Evolutionary conservation across 2,888 invertebrate species (phyloP).

Genomic region (Cantharis flavilabris): DNA sequence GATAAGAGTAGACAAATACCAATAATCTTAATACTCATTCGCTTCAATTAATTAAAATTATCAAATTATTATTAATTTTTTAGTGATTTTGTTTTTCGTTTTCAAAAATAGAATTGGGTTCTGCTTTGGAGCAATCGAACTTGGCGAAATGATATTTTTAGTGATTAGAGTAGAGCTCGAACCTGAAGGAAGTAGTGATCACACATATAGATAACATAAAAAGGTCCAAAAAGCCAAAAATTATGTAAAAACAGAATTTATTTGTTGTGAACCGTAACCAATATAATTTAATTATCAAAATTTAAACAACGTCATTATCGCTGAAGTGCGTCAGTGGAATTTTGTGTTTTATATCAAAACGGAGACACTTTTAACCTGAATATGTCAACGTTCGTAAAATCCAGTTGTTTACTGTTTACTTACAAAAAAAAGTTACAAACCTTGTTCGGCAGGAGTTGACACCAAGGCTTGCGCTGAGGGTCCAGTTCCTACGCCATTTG

Average conservation of each 20-base stretch:
- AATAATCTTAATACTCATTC: neutral
- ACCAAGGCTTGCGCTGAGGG: slow-evolving; percentile 69
- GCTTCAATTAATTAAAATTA: neutral
- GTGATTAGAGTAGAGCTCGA: too few species aligned
- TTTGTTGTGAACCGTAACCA: neutral
- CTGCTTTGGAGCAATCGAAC: neutral
- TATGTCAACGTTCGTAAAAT: too few species aligned
- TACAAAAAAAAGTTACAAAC: slow-evolving; percentile 53
- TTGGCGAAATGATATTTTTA: too few species aligned
- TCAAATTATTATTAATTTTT: neutral
- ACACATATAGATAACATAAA: too few species aligned
- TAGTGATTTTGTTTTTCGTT: neutral
- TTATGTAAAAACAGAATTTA: neutral
- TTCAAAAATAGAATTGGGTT: neutral
- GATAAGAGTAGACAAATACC: neutral
- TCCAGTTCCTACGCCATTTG: slow-evolving; percentile 80
- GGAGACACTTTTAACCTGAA: neutral
- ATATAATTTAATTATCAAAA: neutral
- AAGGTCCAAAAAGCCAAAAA: neutral
- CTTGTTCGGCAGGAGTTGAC: slow-evolving; percentile 69
- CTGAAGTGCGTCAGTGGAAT: neutral
- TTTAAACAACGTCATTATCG: neutral
- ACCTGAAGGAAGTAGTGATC: too few species aligned
- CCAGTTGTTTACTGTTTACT: too few species aligned
- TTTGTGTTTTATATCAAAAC: neutral